These are phyloP conservation scores for Galerucella pusilla DNA, from an alignment of 2,888 invertebrate species.

Conservation along the genomic window DNA sequence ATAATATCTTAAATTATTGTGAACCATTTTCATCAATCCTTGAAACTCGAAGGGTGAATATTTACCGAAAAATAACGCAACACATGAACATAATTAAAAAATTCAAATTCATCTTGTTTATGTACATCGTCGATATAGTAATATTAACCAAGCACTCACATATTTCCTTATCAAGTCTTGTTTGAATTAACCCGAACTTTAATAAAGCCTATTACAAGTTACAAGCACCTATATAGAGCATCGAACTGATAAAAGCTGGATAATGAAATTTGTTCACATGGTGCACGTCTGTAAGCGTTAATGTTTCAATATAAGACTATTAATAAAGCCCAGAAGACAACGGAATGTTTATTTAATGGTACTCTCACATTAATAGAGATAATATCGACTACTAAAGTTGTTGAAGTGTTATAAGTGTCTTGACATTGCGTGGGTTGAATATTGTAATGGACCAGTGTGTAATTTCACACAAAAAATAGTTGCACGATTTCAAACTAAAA, in stretches of 20 bases:
- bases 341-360: not conserved
- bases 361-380: not conserved
- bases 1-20: no score
- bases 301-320: not conserved
- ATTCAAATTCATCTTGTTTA: no score
- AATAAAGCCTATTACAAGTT: slow-evolving; percentile 4
- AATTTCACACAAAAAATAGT: not conserved
- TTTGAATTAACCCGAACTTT: slow-evolving; percentile 8
- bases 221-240: slow-evolving; percentile 12
- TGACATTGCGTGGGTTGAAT: not conserved
- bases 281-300: not conserved
- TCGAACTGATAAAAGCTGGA: slow-evolving; percentile 8
- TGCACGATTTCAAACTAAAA: no score
- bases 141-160: not conserved
- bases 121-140: slow-evolving; percentile 1
- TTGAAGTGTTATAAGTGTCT: not conserved
- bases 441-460: no score
- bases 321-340: slow-evolving; percentile 1
- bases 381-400: not conserved
- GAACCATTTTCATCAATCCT: no score
- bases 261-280: slow-evolving; percentile 8
- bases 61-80: no score
- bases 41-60: no score
- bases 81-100: no score
- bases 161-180: slow-evolving; percentile 9